Evolutionary conservation across 2,113 vertebrate genomes (phyloP).

Genomic region (Theristicus caerulescens): DNA sequence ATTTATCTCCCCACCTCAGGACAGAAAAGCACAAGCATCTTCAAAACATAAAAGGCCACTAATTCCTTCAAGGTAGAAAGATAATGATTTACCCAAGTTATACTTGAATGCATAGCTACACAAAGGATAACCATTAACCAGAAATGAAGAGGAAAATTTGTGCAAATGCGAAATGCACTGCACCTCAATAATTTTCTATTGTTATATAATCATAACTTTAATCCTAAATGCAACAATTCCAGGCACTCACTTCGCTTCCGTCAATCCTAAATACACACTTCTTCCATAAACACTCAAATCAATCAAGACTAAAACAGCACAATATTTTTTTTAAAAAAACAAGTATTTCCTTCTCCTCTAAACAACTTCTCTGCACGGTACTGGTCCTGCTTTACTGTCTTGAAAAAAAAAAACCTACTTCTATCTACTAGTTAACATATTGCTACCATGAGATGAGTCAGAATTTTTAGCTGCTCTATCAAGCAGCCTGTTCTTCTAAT

Average conservation of each 20-base stretch:
- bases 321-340: rapidly evolving
- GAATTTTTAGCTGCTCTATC: not conserved
- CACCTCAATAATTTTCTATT: not conserved
- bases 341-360: not conserved
- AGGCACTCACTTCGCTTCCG: not conserved
- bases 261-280: not conserved
- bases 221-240: not conserved
- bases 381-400: not conserved
- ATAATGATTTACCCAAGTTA: not conserved
- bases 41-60: not conserved
- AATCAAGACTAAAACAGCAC: not conserved
- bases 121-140: conserved; percentile 28
- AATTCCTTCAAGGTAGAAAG: not conserved
- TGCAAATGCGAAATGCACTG: not conserved
- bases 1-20: not conserved
- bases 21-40: not conserved
- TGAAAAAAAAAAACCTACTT: not conserved
- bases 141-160: not conserved
- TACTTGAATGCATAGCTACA: not conserved
- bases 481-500: not conserved
- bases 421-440: not conserved
- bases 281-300: not conserved
- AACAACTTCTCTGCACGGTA: not conserved
- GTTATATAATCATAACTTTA: not conserved
- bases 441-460: not conserved